A percentile compares a stretch with the other conserved stretches of the same genome.
Evolutionary conservation across 2,113 vertebrate species (phyloP).

Genomic region (Arvicanthis niloticus): DNA sequence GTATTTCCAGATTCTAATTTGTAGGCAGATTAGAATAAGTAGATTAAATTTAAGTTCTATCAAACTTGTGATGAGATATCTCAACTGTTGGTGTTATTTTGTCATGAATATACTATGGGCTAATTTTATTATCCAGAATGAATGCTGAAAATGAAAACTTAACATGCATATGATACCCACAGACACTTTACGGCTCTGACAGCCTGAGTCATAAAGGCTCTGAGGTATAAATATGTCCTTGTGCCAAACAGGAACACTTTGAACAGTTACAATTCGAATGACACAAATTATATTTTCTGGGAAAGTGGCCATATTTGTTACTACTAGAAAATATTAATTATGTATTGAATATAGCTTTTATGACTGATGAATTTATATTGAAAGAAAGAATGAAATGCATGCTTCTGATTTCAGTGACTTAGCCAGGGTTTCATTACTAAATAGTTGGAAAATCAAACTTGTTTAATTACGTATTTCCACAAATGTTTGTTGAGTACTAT

Average conservation of each 20-base stretch:
- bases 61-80: not conserved
- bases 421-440: not conserved
- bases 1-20: not conserved
- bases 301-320: not conserved
- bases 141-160: not conserved
- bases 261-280: not conserved
- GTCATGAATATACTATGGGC: not conserved
- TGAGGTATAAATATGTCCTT: slow-evolving; percentile 3
- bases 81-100: slow-evolving; percentile 28
- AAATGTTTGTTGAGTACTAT: not conserved
- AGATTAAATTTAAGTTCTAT: not conserved
- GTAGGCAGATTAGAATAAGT: not conserved
- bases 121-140: slow-evolving; percentile 22
- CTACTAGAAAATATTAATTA: slow-evolving; percentile 19
- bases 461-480: not conserved
- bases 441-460: not conserved
- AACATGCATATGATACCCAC: not conserved
- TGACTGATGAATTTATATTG: not conserved
- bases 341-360: not conserved
- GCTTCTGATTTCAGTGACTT: not conserved
- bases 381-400: slow-evolving; percentile 45
- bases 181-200: not conserved
- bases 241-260: not conserved
- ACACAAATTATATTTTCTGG: slow-evolving; percentile 2
- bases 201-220: not conserved